phyloP scores from a whole-genome alignment of 2,797 vertebrate species.

The Chromobotia macracanthus region DNA sequence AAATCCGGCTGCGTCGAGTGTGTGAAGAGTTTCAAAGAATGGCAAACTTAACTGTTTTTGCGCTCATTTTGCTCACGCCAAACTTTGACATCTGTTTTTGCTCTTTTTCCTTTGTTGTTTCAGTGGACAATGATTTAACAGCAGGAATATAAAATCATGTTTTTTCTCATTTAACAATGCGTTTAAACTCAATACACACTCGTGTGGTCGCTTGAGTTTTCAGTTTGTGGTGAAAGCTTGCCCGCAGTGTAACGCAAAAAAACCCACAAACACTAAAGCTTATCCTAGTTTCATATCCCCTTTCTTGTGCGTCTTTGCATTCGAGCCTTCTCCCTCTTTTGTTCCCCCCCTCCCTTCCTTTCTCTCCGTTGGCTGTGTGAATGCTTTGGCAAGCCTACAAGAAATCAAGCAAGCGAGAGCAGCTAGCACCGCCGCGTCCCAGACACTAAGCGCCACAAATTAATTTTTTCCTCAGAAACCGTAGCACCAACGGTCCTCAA shows the following conservation, averaged over 20 bases:
- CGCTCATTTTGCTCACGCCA: conserved; percentile 11
- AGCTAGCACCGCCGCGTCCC: conserved; percentile 69
- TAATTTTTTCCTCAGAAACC: conserved; percentile 73
- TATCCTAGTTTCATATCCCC: conserved; percentile 53
- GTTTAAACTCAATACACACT: conserved; percentile 23
- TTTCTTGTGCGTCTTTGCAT: conserved; percentile 57
- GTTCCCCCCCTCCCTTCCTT: conserved; percentile 50
- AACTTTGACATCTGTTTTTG: conserved; percentile 21
- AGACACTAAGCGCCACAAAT: conserved; percentile 66
- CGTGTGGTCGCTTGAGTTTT: conserved; percentile 42
- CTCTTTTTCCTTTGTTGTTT: conserved; percentile 5
- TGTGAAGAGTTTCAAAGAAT: conserved; percentile 35
- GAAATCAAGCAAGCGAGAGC: conserved; percentile 67
- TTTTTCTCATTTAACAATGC: conserved; percentile 38
- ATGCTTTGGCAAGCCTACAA: conserved; percentile 75
- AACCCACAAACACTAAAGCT: conserved; percentile 58
- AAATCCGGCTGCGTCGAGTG: conserved; percentile 37
- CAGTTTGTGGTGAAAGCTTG: conserved; percentile 55
- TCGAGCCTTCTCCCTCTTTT: conserved; percentile 63
- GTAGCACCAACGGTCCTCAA: conserved; percentile 58
- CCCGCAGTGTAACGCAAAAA: conserved; percentile 41
- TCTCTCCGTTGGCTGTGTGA: conserved; percentile 65
- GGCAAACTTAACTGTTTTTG: conserved; percentile 2
- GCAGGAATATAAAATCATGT: conserved; percentile 18
- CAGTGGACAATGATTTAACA: conserved; percentile 15